Conservation (phyloP, 2,113 vertebrate genomes). For the Lagopus leucura region DNA sequence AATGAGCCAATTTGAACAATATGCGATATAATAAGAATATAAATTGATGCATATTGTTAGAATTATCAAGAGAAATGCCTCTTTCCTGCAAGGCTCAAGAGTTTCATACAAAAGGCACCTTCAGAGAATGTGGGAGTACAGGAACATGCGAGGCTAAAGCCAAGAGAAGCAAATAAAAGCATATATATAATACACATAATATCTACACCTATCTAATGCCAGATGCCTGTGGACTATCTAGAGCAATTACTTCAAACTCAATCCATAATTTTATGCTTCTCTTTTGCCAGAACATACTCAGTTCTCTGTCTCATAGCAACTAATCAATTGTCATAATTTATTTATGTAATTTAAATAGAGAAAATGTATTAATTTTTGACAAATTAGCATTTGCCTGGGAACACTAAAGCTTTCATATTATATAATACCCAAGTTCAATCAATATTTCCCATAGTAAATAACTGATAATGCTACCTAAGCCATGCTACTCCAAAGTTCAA, state of each 20-base stretch:
- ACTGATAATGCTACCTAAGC: background rate
- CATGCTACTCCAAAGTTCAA: background rate
- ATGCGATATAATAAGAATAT: slow-evolving; percentile 42
- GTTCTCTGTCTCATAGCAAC: background rate
- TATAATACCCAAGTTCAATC: background rate
- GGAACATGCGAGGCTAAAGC: background rate
- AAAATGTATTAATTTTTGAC: slow-evolving; percentile 8
- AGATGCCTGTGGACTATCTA: background rate
- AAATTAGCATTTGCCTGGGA: slow-evolving; percentile 38
- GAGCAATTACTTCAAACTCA: background rate
- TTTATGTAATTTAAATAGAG: slow-evolving; percentile 14
- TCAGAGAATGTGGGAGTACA: background rate
- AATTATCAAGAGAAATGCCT: slow-evolving; percentile 10
- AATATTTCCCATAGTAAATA: background rate
- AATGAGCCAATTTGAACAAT: slow-evolving; percentile 49
- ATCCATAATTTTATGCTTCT: background rate
- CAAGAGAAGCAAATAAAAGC: background rate
- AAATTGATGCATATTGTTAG: slow-evolving; percentile 9
- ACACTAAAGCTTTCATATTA: background rate
- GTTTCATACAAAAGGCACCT: slow-evolving; percentile 39
- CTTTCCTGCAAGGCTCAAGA: background rate
- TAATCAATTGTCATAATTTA: background rate
- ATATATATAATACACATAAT: rapidly evolving
- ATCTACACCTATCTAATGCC: background rate
- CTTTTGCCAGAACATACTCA: background rate